Percentiles rank a stretch among this genome's conserved stretches.
These are phyloP conservation scores for Drosophila acutilabella DNA, from an alignment of 2,888 invertebrate genomes.

Conservation along the genomic window DNA sequence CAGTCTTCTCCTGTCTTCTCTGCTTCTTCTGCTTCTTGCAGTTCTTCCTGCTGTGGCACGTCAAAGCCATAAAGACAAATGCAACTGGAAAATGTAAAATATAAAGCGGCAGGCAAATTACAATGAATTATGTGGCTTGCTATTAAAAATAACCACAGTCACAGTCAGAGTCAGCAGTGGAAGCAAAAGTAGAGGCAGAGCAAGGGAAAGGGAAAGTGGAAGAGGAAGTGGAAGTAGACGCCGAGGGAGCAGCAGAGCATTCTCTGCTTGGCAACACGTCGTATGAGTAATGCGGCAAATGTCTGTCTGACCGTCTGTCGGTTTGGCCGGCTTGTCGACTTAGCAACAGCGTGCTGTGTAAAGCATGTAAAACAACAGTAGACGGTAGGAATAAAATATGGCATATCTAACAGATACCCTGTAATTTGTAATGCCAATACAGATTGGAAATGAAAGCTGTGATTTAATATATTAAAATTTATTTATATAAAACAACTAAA, in stretches of 20 bases:
- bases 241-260: neutral
- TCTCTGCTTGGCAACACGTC: slow-evolving; percentile 42
- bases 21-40: neutral
- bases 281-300: slow-evolving; percentile 68
- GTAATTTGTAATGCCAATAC: neutral
- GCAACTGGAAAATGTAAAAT: slow-evolving; percentile 68
- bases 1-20: neutral
- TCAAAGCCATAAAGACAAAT: slow-evolving; percentile 55
- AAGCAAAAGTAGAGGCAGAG: slow-evolving; percentile 20
- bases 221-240: slow-evolving; percentile 16
- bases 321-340: slow-evolving; percentile 50
- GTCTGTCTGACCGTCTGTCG: slow-evolving; percentile 17
- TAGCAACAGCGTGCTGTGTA: slow-evolving; percentile 68
- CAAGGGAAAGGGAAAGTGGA: slow-evolving; percentile 15
- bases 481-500: too few relatives aligned
- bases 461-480: too few relatives aligned
- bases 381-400: neutral
- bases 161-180: neutral
- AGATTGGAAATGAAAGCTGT: neutral
- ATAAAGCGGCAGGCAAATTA: slow-evolving; percentile 69
- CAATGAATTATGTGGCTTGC: slow-evolving; percentile 77
- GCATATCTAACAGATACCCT: slow-evolving; percentile 23
- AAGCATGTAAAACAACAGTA: slow-evolving; percentile 40
- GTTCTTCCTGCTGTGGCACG: slow-evolving; percentile 31
- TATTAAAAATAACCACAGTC: slow-evolving; percentile 73